Conservation (phyloP, 2,113 vertebrate species). For the Falcunculus frontatus region DNA sequence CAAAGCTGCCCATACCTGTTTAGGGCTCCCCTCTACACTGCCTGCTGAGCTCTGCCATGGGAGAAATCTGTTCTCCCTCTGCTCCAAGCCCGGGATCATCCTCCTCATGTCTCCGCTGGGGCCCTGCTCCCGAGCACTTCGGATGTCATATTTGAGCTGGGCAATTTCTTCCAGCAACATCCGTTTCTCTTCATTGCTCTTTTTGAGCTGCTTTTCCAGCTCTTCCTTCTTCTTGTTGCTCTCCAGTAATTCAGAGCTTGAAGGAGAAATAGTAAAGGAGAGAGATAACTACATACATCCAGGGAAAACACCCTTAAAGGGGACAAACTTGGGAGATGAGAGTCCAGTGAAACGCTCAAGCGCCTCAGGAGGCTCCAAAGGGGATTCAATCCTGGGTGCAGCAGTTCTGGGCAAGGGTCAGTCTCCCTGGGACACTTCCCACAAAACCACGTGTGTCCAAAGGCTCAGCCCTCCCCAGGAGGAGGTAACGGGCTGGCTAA, state of each 20-base stretch:
- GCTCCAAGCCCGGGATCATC: slow-evolving; percentile 10
- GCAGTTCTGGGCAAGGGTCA: slow-evolving; percentile 3
- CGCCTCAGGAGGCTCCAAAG: not conserved
- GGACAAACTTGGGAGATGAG: not conserved
- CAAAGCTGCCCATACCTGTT: slow-evolving; percentile 73
- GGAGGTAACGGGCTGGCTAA: not conserved
- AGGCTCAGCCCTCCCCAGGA: not conserved
- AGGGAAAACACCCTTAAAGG: not conserved
- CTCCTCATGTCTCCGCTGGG: not conserved
- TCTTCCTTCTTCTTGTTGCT: slow-evolving; percentile 71
- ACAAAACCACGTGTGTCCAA: not conserved
- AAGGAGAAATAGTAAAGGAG: slow-evolving; percentile 23
- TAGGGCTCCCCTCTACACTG: slow-evolving; percentile 40
- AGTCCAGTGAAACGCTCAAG: not conserved
- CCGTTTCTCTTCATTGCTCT: slow-evolving; percentile 67
- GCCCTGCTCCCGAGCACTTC: slow-evolving; percentile 51
- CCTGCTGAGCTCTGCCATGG: slow-evolving; percentile 19
- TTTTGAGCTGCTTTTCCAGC: slow-evolving; percentile 74
- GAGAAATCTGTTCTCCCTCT: not conserved
- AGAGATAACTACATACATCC: not conserved
- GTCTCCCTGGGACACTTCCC: not conserved
- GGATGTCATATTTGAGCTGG: slow-evolving; percentile 62
- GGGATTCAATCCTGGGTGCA: not conserved
- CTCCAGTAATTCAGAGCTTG: slow-evolving; percentile 61
- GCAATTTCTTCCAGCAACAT: slow-evolving; percentile 69